These are phyloP conservation scores for Orthosia incerta DNA, from an alignment of 2,888 invertebrate species.

Conservation along the genomic window DNA sequence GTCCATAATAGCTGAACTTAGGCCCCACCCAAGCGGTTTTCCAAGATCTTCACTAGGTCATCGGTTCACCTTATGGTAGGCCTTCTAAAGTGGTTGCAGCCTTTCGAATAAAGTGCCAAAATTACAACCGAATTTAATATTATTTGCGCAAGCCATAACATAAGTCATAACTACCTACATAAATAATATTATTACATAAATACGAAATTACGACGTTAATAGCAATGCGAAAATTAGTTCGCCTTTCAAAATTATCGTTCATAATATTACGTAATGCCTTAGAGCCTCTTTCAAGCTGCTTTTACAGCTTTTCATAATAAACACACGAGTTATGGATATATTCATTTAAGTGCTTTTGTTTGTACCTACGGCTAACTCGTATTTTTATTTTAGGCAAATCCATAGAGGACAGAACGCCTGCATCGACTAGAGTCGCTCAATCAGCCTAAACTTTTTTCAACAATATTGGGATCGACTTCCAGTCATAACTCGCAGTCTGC, in stretches of 20 bases:
- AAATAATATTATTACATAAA: conserved; percentile 50
- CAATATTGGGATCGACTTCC: too few species aligned
- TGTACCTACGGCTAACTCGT: conserved; percentile 22
- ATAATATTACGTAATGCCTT: conserved; percentile 47
- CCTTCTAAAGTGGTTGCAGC: too few species aligned
- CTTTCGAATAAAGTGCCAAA: not conserved
- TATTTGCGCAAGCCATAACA: conserved; percentile 8
- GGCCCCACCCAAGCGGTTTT: too few species aligned
- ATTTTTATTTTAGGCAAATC: conserved; percentile 23
- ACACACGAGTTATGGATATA: conserved; percentile 52
- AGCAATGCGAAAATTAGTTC: conserved; percentile 56
- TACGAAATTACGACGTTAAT: conserved; percentile 43
- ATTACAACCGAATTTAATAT: conserved; percentile 3
- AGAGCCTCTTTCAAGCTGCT: conserved; percentile 31
- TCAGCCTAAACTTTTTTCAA: too few species aligned
- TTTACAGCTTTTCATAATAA: conserved; percentile 57
- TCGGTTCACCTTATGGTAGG: too few species aligned
- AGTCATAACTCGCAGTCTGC: too few species aligned
- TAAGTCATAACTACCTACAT: conserved; percentile 21
- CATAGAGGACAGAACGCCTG: not conserved
- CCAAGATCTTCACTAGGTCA: too few species aligned
- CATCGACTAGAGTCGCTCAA: not conserved
- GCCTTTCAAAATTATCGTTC: conserved; percentile 37
- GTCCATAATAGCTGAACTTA: too few species aligned
- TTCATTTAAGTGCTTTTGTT: conserved; percentile 55